These are phyloP conservation scores for Sebastolobus alascanus DNA, from an alignment of 2,797 vertebrate genomes.

Conservation along the genomic window DNA sequence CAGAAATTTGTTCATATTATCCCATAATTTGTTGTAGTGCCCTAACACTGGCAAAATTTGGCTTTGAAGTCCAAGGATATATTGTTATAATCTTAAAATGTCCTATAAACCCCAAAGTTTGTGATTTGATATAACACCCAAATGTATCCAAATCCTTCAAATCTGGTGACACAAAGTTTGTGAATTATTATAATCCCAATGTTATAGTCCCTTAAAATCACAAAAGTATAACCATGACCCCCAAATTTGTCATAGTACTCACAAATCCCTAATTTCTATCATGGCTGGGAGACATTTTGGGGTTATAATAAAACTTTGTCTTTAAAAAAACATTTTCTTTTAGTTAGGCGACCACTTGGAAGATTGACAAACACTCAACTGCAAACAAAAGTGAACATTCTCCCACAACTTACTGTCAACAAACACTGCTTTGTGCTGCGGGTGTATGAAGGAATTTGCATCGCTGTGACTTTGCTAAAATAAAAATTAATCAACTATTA, in stretches of 20 bases:
- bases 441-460: background rate
- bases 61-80: background rate
- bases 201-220: background rate
- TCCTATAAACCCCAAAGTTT: background rate
- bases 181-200: background rate
- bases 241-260: background rate
- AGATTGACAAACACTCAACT: background rate
- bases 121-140: background rate
- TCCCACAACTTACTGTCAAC: background rate
- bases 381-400: background rate
- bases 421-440: background rate
- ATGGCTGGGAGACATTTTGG: background rate
- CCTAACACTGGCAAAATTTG: background rate
- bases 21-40: background rate
- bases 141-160: background rate
- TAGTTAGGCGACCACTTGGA: fast-evolving
- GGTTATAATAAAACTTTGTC: background rate
- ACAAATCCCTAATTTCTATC: background rate
- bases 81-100: background rate
- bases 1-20: background rate
- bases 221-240: background rate
- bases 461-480: background rate
- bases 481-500: background rate
- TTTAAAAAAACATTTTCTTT: background rate
- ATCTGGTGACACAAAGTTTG: background rate